Percentiles rank a stretch among this genome's conserved stretches.
Conservation (phyloP, 2,797 vertebrate genomes). For the Leuciscus waleckii region DNA sequence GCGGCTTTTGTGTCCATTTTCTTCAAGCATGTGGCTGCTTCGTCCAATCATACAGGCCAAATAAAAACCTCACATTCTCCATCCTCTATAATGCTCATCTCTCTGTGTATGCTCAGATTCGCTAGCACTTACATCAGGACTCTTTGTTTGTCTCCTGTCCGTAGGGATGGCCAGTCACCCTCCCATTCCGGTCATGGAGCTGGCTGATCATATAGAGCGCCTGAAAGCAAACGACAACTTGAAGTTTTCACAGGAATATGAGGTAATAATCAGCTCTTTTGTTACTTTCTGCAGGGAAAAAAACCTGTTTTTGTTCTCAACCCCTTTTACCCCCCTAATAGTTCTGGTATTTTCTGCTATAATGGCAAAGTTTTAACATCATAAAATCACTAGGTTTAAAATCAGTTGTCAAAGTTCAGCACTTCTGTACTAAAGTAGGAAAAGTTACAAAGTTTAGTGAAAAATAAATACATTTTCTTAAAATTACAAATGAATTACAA, state of each 20-base stretch:
- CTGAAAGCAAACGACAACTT: constrained; percentile 99
- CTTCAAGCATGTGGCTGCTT: constrained; percentile 93
- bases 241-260: constrained; percentile 99
- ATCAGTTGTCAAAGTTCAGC: not conserved
- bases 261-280: constrained; percentile 77
- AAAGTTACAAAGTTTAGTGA: not conserved
- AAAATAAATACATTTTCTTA: not conserved
- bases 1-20: constrained; percentile 85
- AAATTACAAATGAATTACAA: not conserved
- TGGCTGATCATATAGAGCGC: constrained; percentile 95
- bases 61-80: constrained; percentile 75
- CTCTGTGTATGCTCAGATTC: not conserved
- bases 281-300: not conserved
- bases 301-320: not conserved
- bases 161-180: constrained; percentile 98
- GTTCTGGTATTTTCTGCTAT: not conserved
- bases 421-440: not conserved
- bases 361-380: not conserved
- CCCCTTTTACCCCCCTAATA: not conserved
- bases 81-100: constrained; percentile 83
- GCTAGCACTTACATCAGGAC: not conserved
- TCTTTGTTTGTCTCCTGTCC: constrained; percentile 63
- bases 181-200: constrained; percentile 94
- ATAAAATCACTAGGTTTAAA: no score
- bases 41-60: constrained; percentile 93